These are phyloP conservation scores for Malachius bipustulatus DNA, from an alignment of 2,888 invertebrate species.

Conservation along the genomic window DNA sequence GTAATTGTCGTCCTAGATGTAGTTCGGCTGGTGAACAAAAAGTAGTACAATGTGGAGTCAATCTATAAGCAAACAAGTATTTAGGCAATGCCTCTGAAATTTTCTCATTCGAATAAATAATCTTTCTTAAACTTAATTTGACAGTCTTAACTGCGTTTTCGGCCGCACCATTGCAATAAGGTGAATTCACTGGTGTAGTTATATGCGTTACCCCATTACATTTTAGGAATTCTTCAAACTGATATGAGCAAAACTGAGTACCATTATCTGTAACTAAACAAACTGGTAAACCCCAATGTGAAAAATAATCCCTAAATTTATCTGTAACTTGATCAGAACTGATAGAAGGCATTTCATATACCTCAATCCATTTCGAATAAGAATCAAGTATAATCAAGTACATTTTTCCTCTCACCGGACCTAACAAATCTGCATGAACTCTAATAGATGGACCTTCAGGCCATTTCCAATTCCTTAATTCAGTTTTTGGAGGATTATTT, in stretches of 20 bases:
- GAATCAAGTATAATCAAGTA: not conserved
- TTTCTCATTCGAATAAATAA: too few species aligned
- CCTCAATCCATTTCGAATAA: not conserved
- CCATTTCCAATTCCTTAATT: not conserved
- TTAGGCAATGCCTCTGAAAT: too few species aligned
- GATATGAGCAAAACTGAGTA: not conserved
- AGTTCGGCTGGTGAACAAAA: too few species aligned
- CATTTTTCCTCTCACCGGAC: conserved; percentile 3
- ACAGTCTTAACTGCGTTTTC: not conserved
- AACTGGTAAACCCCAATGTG: too few species aligned
- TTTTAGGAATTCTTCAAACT: not conserved
- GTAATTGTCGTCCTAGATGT: too few species aligned
- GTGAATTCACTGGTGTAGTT: too few species aligned
- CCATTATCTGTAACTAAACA: too few species aligned
- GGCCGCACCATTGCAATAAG: not conserved
- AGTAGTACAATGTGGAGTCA: too few species aligned
- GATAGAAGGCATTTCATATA: not conserved
- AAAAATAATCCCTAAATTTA: conserved; percentile 2
- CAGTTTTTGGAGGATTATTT: not conserved
- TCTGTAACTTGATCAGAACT: not conserved
- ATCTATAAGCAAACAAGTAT: too few species aligned
- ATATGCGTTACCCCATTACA: not conserved
- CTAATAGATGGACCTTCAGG: not conserved
- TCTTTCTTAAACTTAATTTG: not conserved
- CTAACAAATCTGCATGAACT: conserved; percentile 1